Evolutionary conservation across 2,888 invertebrate species (phyloP), one percentile per base, ranked within the genome.

Genomic region (Cerastis leucographa): DNA sequence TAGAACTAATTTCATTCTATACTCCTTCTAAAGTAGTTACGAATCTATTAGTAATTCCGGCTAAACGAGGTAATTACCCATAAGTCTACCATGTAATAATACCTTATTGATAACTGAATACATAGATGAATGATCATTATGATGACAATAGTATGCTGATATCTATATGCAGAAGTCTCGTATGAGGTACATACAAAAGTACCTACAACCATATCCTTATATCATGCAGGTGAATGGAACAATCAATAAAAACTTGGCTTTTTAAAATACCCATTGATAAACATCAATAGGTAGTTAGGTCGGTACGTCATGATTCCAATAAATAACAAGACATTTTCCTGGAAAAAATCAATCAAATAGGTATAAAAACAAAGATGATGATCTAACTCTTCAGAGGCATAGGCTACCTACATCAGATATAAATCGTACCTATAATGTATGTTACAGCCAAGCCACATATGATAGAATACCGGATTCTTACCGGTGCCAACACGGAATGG

Each of bases 401-500:
- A 29, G 1, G n/a, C 35, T 59, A 59, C 29, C 59, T 59, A 59
- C 25, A 29, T 56, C 8, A 44, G 22, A 17, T 40, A 7, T 25
- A 73, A 35, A 35, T 35, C 40, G 0, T 51, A 44, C 35, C 42
- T 54, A 6, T 61, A 56, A 5, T 49, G 22, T 56, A 71, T 46
- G 17, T 73, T 42, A 25, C 61, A 72, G 25, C 25, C 29, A 81
- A 78, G 14, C n/a, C 17, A 59, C 35, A 62, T n/a, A 59, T 51
- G 29, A 78, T 11, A n/a, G 22, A 17, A 46, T 51, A 49, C 12
- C 62, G 1, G 25, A 29, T 54, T 54, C 71, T 61, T 61, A 49
- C 25, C 69, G 29, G 85, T 74, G n/a, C 71, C 44, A 61, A 29
- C 68, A 44, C 81, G 65, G 59, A 69, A 65, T 75, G 82, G 81